Evolutionary conservation across 2,797 vertebrate genomes (phyloP), one percentile per base, ranked within the genome.

Genomic region (Protonibea diacanthus): DNA sequence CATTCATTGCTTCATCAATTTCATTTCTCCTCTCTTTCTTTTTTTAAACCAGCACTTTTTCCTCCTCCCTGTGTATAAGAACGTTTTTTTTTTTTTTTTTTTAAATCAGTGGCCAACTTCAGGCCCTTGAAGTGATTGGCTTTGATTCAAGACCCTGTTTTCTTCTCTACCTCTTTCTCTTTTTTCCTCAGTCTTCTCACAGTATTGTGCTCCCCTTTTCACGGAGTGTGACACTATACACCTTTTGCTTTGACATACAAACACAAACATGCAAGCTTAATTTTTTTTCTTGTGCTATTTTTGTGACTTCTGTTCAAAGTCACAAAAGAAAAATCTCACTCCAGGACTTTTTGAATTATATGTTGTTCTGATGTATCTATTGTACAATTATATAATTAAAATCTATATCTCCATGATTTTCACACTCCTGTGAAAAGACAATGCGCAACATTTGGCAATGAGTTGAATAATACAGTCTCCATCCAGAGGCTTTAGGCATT

Each of bases 131-230:
- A 92, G 81, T 81, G 71, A 86, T 84, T 87, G 78, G 80, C 88
- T 92, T 91, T 92, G 76, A 93, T 89, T 92, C 85, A 84, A 89
- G 64, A 88, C 73, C 80, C 48, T 83, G 58, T 83, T 90, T 90
- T 85, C 78, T 78, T 86, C 51, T 74, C 17, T 9, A 76, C 25
- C 47, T 27, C 71, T 64, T 74, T 60, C 40, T 62, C 60, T 73
- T 56, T 71, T n/a, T 55, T 64, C 77, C 68, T 86, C 57, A 65
- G 76, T 42, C 60, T 78, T 80, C 56, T 71, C 20, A 61, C 44
- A 60, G 17, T 65, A 23, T 29, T 21, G 6, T 69, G 57, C 71
- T 75, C n/a, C 52, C 49, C 75, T 25, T 79, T 75, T 80, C 48
- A 17, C 67, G 15, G 17, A 61, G 18, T 20, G 47, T 68, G 53